A percentile compares a stretch with the other conserved stretches of the same genome.
Conservation (phyloP, 2,888 invertebrate species). For the Thecocarcelia acutangulata region DNA sequence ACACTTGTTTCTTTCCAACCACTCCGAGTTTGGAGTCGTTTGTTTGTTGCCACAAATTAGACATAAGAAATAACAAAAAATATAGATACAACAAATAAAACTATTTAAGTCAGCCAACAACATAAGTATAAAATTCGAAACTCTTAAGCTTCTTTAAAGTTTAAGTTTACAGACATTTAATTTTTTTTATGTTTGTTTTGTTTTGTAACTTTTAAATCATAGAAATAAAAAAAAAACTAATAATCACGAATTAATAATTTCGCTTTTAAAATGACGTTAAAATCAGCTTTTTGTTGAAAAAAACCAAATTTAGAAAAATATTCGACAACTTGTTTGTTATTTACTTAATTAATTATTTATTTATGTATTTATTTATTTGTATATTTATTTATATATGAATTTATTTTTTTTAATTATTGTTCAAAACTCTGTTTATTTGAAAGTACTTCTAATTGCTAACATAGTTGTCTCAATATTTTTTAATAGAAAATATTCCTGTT, state of each 20-base stretch:
- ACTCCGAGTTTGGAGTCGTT: slow-evolving; percentile 15
- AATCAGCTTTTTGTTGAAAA: no score
- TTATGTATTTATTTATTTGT: no score
- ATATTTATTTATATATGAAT: no score
- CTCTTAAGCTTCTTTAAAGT: slow-evolving; percentile 50
- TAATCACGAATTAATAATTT: slow-evolving; percentile 28
- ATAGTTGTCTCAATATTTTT: no score
- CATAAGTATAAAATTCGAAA: slow-evolving; percentile 31
- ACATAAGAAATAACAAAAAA: background rate
- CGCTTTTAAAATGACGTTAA: background rate
- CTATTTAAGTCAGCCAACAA: background rate
- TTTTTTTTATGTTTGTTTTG: background rate
- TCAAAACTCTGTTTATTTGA: no score
- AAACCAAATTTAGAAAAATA: no score
- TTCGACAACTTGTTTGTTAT: no score
- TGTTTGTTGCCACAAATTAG: slow-evolving; percentile 17
- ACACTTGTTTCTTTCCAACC: slow-evolving; percentile 39
- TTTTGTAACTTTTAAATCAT: background rate
- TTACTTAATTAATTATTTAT: no score
- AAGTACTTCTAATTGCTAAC: no score
- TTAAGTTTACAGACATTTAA: slow-evolving; percentile 51
- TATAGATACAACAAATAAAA: background rate
- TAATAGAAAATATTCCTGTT: no score
- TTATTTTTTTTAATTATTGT: no score
- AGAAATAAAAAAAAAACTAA: background rate